Percentiles rank a stretch among this genome's conserved stretches.
Conservation (phyloP, 2,113 vertebrate species). For the Mirza zaza region DNA sequence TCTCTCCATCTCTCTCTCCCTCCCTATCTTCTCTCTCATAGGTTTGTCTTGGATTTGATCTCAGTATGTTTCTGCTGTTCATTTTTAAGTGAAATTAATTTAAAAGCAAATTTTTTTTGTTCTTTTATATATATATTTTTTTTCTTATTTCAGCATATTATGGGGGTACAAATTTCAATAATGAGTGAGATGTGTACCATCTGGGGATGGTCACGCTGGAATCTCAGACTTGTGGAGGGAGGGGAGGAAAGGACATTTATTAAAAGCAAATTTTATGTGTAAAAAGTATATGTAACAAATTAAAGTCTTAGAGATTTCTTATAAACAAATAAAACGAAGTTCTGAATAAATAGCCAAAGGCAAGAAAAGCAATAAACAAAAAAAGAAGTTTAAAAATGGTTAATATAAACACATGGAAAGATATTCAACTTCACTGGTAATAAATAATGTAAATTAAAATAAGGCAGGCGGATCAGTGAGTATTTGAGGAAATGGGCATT, state of each 20-base stretch:
- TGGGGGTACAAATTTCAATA: too few species aligned
- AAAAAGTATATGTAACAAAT: neutral
- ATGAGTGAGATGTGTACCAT: too few species aligned
- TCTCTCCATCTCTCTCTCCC: neutral
- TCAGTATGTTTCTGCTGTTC: neutral
- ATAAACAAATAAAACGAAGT: neutral
- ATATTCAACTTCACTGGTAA: neutral
- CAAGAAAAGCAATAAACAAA: neutral
- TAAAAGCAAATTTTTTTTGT: constrained; percentile 7
- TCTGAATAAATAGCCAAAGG: neutral
- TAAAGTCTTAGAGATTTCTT: constrained; percentile 19
- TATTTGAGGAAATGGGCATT: neutral
- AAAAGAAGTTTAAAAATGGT: neutral
- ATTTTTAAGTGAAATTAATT: neutral
- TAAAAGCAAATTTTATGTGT: constrained; percentile 8
- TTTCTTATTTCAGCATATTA: too few species aligned
- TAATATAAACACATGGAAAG: neutral
- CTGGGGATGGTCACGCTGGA: too few species aligned
- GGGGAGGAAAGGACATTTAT: too few species aligned
- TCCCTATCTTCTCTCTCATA: neutral
- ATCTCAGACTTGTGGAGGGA: too few species aligned
- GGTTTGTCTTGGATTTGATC: neutral
- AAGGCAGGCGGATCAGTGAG: neutral
- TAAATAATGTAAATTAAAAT: constrained; percentile 16
- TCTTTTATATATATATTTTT: too few species aligned